phyloP scores from a whole-genome alignment of 2,888 invertebrate genomes.

The Nomada fabriciana region DNA sequence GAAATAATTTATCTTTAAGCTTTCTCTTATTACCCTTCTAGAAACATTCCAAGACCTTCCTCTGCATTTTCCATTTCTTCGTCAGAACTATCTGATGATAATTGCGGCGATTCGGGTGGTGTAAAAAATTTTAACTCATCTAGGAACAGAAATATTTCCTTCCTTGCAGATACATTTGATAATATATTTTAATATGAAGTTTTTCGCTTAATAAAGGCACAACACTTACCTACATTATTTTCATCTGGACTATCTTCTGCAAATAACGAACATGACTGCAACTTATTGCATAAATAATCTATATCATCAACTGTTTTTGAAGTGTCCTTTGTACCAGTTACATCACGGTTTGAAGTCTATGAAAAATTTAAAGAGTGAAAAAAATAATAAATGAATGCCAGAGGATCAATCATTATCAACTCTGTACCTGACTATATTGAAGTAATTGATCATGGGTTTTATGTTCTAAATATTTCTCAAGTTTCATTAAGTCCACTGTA shows the following conservation, averaged over 20 bases:
- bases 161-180: not conserved
- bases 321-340: slow-evolving; percentile 6
- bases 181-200: not conserved
- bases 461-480: slow-evolving; percentile 90
- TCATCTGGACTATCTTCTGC: slow-evolving; percentile 39
- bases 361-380: slow-evolving; percentile 39
- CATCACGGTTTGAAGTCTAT: slow-evolving; percentile 34
- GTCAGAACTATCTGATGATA: slow-evolving; percentile 78
- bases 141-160: slow-evolving; percentile 22
- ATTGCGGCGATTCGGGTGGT: slow-evolving; percentile 86
- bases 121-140: slow-evolving; percentile 86
- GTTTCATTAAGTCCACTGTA: slow-evolving; percentile 89
- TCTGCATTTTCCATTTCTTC: slow-evolving; percentile 85
- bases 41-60: slow-evolving; percentile 86
- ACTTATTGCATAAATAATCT: slow-evolving; percentile 66
- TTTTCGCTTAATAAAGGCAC: not conserved
- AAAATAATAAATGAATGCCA: not conserved
- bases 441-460: slow-evolving; percentile 85
- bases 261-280: slow-evolving; percentile 63
- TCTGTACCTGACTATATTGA: slow-evolving; percentile 48
- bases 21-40: slow-evolving; percentile 88
- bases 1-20: slow-evolving; percentile 27
- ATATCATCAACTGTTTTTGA: slow-evolving; percentile 62
- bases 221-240: slow-evolving; percentile 52
- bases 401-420: not conserved